These are phyloP conservation scores for Apostichopus parvimensis DNA, from an alignment of 35 echinoderm and acorn worm genomes.

Conservation along the genomic window DNA sequence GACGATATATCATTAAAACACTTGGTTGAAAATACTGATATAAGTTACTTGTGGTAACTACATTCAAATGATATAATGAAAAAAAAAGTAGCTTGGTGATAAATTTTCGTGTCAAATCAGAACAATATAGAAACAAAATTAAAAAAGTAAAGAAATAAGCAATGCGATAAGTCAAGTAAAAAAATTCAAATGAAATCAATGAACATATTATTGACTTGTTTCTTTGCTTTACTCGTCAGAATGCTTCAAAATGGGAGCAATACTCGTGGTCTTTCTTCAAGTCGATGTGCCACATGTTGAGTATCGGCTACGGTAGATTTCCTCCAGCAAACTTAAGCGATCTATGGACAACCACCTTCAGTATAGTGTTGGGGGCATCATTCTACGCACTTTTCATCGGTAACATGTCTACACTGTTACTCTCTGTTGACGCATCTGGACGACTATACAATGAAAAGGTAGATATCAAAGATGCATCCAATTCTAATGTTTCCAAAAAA, in stretches of 20 bases:
- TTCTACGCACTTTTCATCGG: constrained; percentile 98
- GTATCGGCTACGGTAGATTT: constrained; percentile 89
- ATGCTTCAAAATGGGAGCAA: constrained; percentile 87
- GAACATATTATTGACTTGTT: neutral
- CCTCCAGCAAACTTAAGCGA: constrained; percentile 83
- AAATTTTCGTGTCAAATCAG: too few species aligned
- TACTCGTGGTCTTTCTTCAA: constrained; percentile 99
- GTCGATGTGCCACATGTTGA: constrained; percentile 91
- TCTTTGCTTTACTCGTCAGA: constrained; percentile 32
- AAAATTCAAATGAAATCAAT: too few species aligned
- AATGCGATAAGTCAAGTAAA: too few species aligned
- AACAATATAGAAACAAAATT: too few species aligned
- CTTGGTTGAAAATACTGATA: too few species aligned
- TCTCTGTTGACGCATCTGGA: constrained; percentile 89
- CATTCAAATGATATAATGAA: too few species aligned
- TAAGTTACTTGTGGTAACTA: too few species aligned
- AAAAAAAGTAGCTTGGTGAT: too few species aligned
- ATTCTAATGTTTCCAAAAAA: too few species aligned
- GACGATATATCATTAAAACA: too few species aligned
- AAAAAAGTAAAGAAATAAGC: too few species aligned
- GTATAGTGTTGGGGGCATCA: constrained; percentile 87
- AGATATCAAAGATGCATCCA: neutral
- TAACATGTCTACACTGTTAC: constrained; percentile 82
- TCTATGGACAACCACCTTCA: constrained; percentile 89
- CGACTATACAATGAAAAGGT: constrained; percentile 98